phyloP scores from a whole-genome alignment of 2,113 vertebrate genomes.

The Gambusia affinis region DNA sequence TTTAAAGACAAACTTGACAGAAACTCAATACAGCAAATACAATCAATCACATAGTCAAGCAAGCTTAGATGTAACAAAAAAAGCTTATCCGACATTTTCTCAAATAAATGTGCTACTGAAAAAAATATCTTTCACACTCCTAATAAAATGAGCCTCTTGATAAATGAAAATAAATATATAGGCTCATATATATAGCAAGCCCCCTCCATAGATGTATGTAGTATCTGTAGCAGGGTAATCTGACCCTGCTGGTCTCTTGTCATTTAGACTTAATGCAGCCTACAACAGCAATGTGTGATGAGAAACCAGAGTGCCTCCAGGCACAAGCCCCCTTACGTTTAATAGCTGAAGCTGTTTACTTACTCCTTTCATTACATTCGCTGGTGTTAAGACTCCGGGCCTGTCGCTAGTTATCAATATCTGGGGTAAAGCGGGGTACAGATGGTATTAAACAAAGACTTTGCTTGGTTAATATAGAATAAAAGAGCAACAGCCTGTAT shows the following conservation, averaged over 20 bases:
- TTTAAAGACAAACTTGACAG: no score
- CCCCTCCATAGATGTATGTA: conserved; percentile 23
- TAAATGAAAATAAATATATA: no score
- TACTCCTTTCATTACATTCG: conserved; percentile 69
- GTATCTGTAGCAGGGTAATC: conserved; percentile 50
- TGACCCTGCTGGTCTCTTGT: conserved; percentile 56
- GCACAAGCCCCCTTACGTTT: conserved; percentile 62
- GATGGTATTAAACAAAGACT: background rate
- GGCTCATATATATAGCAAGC: background rate
- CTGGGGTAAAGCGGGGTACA: conserved; percentile 60
- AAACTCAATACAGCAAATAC: no score
- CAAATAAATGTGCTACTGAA: no score
- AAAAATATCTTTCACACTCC: no score
- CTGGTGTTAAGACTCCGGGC: conserved; percentile 64
- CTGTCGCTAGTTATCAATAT: conserved; percentile 70
- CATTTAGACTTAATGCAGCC: conserved; percentile 62
- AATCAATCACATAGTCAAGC: no score
- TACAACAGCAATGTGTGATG: conserved; percentile 41
- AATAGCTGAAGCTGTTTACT: conserved; percentile 71
- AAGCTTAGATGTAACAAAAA: no score
- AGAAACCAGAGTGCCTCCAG: conserved; percentile 61
- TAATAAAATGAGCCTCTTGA: no score
- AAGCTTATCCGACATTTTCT: no score
- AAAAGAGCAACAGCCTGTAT: background rate
- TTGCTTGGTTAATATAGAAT: background rate